Base-by-base conservation (phyloP, 2,888 invertebrate species). In the Harpagoxenus sublaevis region DNA sequence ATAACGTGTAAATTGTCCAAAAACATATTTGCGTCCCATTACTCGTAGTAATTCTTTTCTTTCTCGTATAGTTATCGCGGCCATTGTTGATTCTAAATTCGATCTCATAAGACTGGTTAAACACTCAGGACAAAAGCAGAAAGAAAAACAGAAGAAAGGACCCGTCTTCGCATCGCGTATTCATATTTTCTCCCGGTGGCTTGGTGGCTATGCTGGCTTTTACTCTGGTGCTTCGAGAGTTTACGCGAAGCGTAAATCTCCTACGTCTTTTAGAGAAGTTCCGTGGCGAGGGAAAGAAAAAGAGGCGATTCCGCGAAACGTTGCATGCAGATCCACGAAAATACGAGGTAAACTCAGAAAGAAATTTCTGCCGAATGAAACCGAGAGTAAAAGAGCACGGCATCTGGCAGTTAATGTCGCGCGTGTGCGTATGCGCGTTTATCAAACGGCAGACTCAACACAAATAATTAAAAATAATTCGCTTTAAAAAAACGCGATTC, bases 241-340 rank as follows among this genome's bases (percentile, higher is more conserved):
- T 71, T 60, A 57, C 78, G 45, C 23, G 45, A 45, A 70, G 63
- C 51, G 63, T 77, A 60, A 79, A 79, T 45, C 62, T 63, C 39
- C 5, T 75, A 39, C 15, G 48, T 79, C 31, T 60, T 35, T 31
- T 15, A 35, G 23, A 79, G 45, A 60, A 45, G n/a, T 66, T 65
- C 0, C n/a, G 51, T 9, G 48, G 48, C 15, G 48, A 15, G 15
- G 23, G 1, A 55, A 39, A 5, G 15, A 70, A 70, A 70, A 70
- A 57, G 23, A 68, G 3, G 12, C 18, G 35, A 48, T 79, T 79
- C 12, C 18, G 35, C 12, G 57, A 70, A 79, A 57, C 42, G 39
- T 65, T 77, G 45, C 10, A 35, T 10, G 23, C 12, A 55, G 2
- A 6, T 60, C 2, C 10, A 31, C 18, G 60, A 42, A 77, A 65